Percentiles rank a stretch among this genome's conserved stretches.
Conservation (phyloP, 2,797 vertebrate species). For the Hybognathus amarus region DNA sequence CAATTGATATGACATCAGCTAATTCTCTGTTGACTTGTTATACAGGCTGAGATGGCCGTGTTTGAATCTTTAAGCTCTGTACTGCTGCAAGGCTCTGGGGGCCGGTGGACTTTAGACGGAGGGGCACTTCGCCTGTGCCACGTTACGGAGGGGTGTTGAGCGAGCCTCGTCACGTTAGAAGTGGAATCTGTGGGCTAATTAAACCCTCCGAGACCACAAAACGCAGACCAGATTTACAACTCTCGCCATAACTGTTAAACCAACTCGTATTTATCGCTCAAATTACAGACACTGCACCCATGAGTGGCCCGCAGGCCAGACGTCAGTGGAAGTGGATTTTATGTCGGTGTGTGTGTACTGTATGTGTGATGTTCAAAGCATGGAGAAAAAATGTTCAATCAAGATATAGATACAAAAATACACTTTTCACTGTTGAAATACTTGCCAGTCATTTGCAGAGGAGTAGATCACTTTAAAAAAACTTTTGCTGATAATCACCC, state of each 20-base stretch:
- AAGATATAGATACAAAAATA: not conserved
- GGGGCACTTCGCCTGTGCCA: conserved; percentile 79
- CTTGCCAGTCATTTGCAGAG: not conserved
- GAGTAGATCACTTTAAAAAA: too few species aligned
- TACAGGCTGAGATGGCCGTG: conserved; percentile 81
- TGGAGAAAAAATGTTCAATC: not conserved
- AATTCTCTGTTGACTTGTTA: conserved; percentile 80
- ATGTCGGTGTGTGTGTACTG: not conserved
- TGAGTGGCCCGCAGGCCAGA: conserved; percentile 34
- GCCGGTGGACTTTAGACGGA: conserved; percentile 82
- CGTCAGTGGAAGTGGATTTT: conserved; percentile 23
- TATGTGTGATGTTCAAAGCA: not conserved
- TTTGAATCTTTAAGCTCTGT: conserved; percentile 81
- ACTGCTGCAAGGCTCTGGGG: conserved; percentile 80
- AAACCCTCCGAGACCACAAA: conserved; percentile 84
- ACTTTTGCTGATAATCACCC: too few species aligned
- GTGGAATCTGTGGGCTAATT: conserved; percentile 84
- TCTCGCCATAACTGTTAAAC: conserved; percentile 82
- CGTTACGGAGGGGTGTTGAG: conserved; percentile 76
- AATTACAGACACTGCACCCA: conserved; percentile 70
- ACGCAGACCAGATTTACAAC: conserved; percentile 86
- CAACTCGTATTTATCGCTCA: conserved; percentile 81
- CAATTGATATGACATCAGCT: conserved; percentile 79
- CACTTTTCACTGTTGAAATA: not conserved
- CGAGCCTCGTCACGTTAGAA: conserved; percentile 81